Conservation (phyloP, 2,113 vertebrate species). For the Odocoileus virginianus region DNA sequence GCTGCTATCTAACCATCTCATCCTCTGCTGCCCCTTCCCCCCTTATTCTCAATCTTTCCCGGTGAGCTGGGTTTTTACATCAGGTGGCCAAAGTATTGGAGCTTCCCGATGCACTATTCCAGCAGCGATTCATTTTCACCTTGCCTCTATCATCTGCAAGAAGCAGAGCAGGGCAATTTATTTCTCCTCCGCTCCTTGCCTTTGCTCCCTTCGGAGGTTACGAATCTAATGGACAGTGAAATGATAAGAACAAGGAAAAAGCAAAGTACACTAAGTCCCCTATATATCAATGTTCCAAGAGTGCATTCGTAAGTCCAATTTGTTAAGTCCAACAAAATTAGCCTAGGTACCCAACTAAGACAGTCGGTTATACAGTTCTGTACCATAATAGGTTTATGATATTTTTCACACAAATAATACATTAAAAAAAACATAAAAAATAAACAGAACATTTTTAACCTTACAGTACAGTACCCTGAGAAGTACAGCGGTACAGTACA, state of each 20-base stretch:
- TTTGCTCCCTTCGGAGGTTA: neutral
- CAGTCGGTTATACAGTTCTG: neutral
- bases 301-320: too few relatives aligned
- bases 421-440: neutral
- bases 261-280: neutral
- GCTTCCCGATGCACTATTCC: neutral
- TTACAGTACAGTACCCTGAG: neutral
- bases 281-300: too few relatives aligned
- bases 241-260: neutral
- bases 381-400: neutral
- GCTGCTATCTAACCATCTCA: too few relatives aligned
- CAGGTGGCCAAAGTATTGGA: too few relatives aligned
- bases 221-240: neutral
- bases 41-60: too few relatives aligned
- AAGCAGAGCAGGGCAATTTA: neutral
- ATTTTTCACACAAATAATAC: neutral
- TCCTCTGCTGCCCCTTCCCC: too few relatives aligned
- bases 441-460: neutral
- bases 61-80: too few relatives aligned
- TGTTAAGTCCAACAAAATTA: neutral
- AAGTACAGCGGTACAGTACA: neutral
- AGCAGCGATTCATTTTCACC: neutral
- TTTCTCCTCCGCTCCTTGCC: neutral
- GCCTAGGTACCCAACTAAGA: neutral
- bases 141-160: conserved; percentile 16